These are phyloP conservation scores for Platerodrilus igneus DNA, from an alignment of 2,888 invertebrate genomes.

Conservation along the genomic window DNA sequence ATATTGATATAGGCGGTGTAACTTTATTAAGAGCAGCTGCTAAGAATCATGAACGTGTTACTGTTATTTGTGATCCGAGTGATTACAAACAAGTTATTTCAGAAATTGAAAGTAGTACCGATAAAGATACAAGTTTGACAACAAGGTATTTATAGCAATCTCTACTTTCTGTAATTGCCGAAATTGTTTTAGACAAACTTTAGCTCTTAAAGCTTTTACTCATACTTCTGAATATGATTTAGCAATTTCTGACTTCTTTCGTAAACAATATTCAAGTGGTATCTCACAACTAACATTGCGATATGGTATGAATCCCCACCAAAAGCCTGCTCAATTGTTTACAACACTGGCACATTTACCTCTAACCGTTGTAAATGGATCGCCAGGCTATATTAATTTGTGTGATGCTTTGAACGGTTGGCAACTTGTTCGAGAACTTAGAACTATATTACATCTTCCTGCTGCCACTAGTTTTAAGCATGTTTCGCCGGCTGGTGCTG, in stretches of 20 bases:
- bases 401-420: conserved; percentile 97
- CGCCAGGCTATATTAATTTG: conserved; percentile 96
- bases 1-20: conserved; percentile 96
- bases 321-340: conserved; percentile 90
- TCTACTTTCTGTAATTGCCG: neutral
- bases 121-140: conserved; percentile 65
- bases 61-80: conserved; percentile 84
- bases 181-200: conserved; percentile 66
- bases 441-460: conserved; percentile 71
- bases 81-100: conserved; percentile 76
- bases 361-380: conserved; percentile 83
- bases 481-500: conserved; percentile 96
- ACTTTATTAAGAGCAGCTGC: conserved; percentile 93
- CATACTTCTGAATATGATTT: conserved; percentile 93
- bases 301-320: conserved; percentile 98
- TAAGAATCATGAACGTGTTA: conserved; percentile 93
- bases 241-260: conserved; percentile 93
- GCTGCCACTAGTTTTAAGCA: conserved; percentile 98
- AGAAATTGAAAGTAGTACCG: conserved; percentile 62
- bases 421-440: conserved; percentile 90
- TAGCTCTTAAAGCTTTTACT: conserved; percentile 91
- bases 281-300: conserved; percentile 78
- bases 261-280: conserved; percentile 78
- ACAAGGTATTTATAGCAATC: conserved; percentile 58
- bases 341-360: conserved; percentile 77